Evolutionary conservation across 2,113 vertebrate species (phyloP).

Genomic region (Oryzias woworae): DNA sequence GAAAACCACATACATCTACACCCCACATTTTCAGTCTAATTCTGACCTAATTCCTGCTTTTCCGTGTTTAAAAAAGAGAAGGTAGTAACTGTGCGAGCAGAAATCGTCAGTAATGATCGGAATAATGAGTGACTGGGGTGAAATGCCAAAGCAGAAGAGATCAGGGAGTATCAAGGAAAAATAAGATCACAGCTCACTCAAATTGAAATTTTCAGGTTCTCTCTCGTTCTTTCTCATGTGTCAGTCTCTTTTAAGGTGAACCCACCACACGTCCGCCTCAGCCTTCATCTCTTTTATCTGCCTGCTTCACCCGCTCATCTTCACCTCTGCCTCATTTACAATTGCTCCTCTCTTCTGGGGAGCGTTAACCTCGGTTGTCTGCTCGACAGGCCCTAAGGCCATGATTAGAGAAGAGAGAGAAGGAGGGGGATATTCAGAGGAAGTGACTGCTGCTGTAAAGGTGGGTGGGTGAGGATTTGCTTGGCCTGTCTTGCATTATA

Average conservation of each 20-base stretch:
- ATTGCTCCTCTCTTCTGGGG: constrained; percentile 56
- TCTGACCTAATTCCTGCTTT: constrained; percentile 7
- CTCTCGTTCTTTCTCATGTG: constrained; percentile 38
- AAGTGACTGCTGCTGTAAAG: constrained; percentile 32
- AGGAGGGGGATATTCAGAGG: constrained; percentile 19
- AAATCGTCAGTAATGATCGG: constrained; percentile 28
- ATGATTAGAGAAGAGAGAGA: constrained; percentile 56
- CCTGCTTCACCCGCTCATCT: constrained; percentile 58
- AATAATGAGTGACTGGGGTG: constrained; percentile 49
- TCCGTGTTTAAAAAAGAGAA: constrained; percentile 13
- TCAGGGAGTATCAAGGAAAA: constrained; percentile 22
- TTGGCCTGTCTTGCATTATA: constrained; percentile 24
- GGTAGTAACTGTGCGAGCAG: constrained; percentile 24
- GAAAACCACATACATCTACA: neutral
- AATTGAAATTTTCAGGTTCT: constrained; percentile 46
- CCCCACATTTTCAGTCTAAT: neutral
- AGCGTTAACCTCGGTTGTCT: constrained; percentile 70
- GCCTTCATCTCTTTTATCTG: constrained; percentile 66
- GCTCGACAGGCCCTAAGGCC: constrained; percentile 52
- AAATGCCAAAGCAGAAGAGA: constrained; percentile 41
- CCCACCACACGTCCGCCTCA: constrained; percentile 37
- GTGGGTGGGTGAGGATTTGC: constrained; percentile 20
- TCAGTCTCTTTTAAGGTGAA: constrained; percentile 58
- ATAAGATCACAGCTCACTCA: constrained; percentile 45
- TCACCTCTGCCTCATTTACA: constrained; percentile 73